These are phyloP conservation scores for Papilio polytes DNA, from an alignment of 1,140 invertebrate genomes.

Conservation along the genomic window DNA sequence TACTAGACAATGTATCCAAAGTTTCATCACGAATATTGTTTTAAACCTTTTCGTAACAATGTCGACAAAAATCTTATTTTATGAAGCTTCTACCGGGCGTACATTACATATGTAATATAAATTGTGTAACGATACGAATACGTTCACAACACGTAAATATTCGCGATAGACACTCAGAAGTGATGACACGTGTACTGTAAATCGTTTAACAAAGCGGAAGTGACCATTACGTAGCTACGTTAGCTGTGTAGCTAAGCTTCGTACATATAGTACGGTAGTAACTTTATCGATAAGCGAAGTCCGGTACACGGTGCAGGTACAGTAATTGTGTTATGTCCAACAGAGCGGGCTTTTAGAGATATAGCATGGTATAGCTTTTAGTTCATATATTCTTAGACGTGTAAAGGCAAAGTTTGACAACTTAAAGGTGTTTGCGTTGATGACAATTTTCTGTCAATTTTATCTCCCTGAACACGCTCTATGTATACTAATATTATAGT, in stretches of 20 bases:
- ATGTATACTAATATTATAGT: too few relatives aligned
- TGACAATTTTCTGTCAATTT: too few relatives aligned
- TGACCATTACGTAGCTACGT: not conserved
- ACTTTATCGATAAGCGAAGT: not conserved
- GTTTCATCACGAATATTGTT: too few relatives aligned
- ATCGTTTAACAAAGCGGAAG: not conserved
- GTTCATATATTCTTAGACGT: not conserved
- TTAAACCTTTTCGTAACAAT: too few relatives aligned
- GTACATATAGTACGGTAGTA: not conserved
- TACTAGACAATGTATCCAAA: too few relatives aligned
- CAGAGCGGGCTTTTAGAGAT: not conserved
- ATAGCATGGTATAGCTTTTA: not conserved
- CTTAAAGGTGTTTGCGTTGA: not conserved
- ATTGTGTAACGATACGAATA: too few relatives aligned
- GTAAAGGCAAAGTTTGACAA: not conserved
- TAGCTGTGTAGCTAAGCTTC: not conserved
- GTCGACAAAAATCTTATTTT: too few relatives aligned
- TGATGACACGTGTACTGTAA: not conserved
- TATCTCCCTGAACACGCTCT: too few relatives aligned
- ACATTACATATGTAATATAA: too few relatives aligned
- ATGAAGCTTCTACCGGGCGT: too few relatives aligned
- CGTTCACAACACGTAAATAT: too few relatives aligned
- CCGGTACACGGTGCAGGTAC: not conserved
- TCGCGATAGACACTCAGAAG: not conserved
- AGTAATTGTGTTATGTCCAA: not conserved